A percentile compares a stretch with the other conserved stretches of the same genome.
phyloP scores from a whole-genome alignment of 2,888 invertebrate species.

The Drosophila emarginata region DNA sequence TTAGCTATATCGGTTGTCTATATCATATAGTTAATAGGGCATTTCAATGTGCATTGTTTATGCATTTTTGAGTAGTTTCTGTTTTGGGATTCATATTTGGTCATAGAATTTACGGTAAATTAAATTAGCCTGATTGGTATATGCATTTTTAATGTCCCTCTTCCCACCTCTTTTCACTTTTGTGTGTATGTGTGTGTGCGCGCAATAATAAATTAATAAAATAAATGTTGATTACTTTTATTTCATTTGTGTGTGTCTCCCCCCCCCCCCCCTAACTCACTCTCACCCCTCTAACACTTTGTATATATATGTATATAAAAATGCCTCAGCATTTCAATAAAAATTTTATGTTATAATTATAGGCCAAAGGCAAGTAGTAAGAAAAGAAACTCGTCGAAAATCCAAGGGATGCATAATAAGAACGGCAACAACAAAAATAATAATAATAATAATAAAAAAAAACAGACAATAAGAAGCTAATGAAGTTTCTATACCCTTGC shows the following conservation, averaged over 20 bases:
- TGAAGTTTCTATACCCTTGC: neutral
- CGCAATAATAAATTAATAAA: conserved; percentile 64
- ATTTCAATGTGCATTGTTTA: conserved; percentile 22
- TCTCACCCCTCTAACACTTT: neutral
- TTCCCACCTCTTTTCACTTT: neutral
- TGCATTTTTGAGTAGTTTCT: neutral
- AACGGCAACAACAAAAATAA: conserved; percentile 30
- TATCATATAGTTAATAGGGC: conserved; percentile 13
- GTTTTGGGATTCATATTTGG: conserved; percentile 15
- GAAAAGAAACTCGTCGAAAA: conserved; percentile 13
- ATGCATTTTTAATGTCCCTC: conserved; percentile 61
- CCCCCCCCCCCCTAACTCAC: neutral
- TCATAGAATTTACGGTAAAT: conserved; percentile 48
- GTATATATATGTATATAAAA: conserved; percentile 45
- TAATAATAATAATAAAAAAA: neutral
- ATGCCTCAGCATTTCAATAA: conserved; percentile 65
- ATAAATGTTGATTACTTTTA: conserved; percentile 61
- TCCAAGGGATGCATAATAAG: conserved; percentile 49
- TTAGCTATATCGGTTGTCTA: neutral
- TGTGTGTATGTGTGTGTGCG: conserved; percentile 4
- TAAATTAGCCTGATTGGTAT: conserved; percentile 60
- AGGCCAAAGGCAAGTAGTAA: conserved; percentile 43
- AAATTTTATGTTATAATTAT: conserved; percentile 69
- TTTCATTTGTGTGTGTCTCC: conserved; percentile 32
- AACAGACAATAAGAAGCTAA: neutral